Conservation (phyloP, 2,888 invertebrate species). For the Reticulitermes lucifugus region DNA sequence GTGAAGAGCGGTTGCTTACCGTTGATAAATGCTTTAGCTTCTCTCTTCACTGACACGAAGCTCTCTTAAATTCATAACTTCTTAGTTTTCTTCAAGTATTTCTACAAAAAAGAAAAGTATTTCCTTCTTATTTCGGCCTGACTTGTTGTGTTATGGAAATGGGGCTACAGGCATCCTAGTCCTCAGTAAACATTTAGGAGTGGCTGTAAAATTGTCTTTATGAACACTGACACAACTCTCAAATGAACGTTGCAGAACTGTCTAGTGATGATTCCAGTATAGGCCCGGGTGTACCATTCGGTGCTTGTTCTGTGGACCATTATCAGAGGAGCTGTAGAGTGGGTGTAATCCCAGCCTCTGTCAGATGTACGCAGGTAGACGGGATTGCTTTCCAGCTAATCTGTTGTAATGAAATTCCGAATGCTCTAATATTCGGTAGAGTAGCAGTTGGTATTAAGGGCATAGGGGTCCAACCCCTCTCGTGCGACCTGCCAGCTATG, state of each 20-base stretch:
- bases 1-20: no score
- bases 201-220: no score
- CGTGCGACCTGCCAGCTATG: conserved; percentile 22
- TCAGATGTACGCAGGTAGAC: conserved; percentile 11
- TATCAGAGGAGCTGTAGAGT: conserved; percentile 10
- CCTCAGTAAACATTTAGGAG: no score
- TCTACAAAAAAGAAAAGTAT: no score
- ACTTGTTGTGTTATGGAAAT: no score
- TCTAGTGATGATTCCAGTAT: neutral
- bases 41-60: no score
- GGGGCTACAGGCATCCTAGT: no score
- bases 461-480: conserved; percentile 8
- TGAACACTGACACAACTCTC: neutral
- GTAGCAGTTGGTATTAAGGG: conserved; percentile 41
- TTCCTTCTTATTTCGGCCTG: no score
- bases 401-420: conserved; percentile 53
- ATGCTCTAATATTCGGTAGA: conserved; percentile 45
- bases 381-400: conserved; percentile 45
- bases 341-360: conserved; percentile 22
- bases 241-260: neutral
- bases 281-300: conserved; percentile 6
- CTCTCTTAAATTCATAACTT: no score
- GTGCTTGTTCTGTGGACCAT: conserved; percentile 5
- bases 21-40: no score
- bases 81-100: no score